Evolutionary conservation across 2,797 vertebrate species (phyloP).

Genomic region (Microtus obscurus): DNA sequence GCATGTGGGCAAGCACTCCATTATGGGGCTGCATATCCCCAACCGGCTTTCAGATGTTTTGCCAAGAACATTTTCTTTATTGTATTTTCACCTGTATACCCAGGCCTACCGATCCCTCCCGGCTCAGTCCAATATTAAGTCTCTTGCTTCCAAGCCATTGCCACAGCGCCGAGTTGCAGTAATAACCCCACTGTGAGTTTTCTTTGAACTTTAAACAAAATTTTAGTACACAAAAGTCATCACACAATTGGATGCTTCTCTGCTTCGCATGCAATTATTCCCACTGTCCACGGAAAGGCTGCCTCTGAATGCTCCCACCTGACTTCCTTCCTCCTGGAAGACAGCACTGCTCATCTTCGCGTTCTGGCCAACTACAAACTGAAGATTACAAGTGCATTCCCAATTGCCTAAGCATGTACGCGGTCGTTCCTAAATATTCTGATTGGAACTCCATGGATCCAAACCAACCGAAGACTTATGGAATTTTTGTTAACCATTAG

Average conservation of each 20-base stretch:
- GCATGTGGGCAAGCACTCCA: background rate
- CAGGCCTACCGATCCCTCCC: background rate
- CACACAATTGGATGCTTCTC: background rate
- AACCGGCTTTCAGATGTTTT: conserved; percentile 10
- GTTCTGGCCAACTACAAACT: background rate
- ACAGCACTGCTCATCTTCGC: background rate
- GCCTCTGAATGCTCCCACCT: background rate
- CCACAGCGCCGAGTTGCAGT: background rate
- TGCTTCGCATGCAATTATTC: background rate
- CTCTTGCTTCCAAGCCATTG: background rate
- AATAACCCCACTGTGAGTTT: conserved; percentile 21
- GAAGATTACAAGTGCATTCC: background rate
- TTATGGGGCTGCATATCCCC: background rate
- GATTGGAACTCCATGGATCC: background rate
- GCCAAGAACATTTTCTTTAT: conserved; percentile 10
- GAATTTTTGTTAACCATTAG: background rate
- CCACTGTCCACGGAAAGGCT: background rate
- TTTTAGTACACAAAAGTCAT: background rate
- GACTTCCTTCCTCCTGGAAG: conserved; percentile 43
- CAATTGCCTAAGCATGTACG: conserved; percentile 17
- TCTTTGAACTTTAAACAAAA: background rate
- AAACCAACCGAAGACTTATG: conserved; percentile 15
- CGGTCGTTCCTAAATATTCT: background rate
- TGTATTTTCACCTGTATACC: background rate
- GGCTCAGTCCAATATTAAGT: background rate